Base-by-base conservation (phyloP, 2,888 invertebrate genomes). In the Plebejus anna region DNA sequence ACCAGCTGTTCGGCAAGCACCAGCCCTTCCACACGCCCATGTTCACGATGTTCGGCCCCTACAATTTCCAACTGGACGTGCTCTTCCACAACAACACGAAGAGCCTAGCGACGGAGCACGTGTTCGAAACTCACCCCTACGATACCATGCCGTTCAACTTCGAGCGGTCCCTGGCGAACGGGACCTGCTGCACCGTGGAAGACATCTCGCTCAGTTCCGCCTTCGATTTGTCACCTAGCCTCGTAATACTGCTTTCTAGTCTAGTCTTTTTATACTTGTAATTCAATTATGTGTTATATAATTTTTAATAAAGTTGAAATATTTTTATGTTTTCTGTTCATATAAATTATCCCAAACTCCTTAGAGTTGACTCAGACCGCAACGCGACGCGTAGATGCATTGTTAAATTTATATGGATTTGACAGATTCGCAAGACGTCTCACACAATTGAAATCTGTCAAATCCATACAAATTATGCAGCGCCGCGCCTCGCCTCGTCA, bases 31-130 rank as follows among this genome's bases (percentile, higher is more conserved):
- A 95, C 22, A 95, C 95, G 0, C 94, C 95, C 0, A 94, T 96
- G 79, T 96, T 97, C 81, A 95, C 96, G 0, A 91, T 97, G 89
- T 97, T 95, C 80, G 97, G 96, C 0, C 87, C 94, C 0, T 97
- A 95, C 82, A 96, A 97, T 80, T 95, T 95, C 61, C 87, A 94
- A 79, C 89, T 89, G 36, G 94, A 96, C 83, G 89, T 97, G 0
- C 88, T 97, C 61, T 97, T 97, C 83, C 95, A 95, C 79, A 95
- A 95, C 82, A 92, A 90, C 11, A 95, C 95, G 0, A 89, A 85
- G 79, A 85, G 77, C 75, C 81, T 94, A 55, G 86, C 85, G 0
- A 88, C 90, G 0, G 83, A 84, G 9, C 81, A 81, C 5, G 85
- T 89, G 76, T 84, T 92, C 38, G 81, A 82, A 70, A 87, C 81